Evolutionary conservation across 2,888 invertebrate genomes (phyloP), one percentile per base, ranked within the genome.

Genomic region (Dasypolia templi): DNA sequence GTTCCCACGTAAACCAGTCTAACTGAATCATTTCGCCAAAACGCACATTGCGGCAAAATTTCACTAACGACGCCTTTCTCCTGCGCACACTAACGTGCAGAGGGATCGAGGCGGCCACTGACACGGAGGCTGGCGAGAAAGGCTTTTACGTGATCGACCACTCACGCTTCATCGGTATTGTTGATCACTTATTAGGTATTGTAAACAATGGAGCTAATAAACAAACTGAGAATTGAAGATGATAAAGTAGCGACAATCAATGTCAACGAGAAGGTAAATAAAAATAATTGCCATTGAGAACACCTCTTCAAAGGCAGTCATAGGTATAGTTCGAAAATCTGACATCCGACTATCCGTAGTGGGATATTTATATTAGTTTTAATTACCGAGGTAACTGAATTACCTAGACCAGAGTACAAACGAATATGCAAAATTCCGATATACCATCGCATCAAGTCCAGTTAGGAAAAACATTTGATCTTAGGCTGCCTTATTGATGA

Each of bases 21-120:
- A 58, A 74, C 62, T 58, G 69, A 77, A 77, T 76, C 53, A 65
- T 76, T 81, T 81, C 65, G 77, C 73, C 75, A 77, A 85, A 84
- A 81, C 67, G 75, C 86, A 77, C 74, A 70, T 73, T 67, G 69
- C 44, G 65, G 77, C 64, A 67, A 82, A 85, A 87, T 87, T 86
- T 86, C 86, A 86, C 86, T 84, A 69, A 73, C 77, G 22, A 66
- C 77, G 67, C 86, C 86, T 86, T 86, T 86, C 86, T 86, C 86
- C 75, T 66, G 78, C 79, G 72, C 85, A 83, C 85, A 84, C 78
- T 77, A 42, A 62, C 51, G 53, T 26, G 56, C 51, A 46, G 63
- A 73, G 76, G 76, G 77, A 77, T 75, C 62, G 71, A 59, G 58
- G 66, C 74, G 64, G 75, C 75, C 86, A 78, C 82, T 80, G 77